Evolutionary conservation across 2,113 vertebrate genomes (phyloP).

Genomic region (Clarias gariepinus): DNA sequence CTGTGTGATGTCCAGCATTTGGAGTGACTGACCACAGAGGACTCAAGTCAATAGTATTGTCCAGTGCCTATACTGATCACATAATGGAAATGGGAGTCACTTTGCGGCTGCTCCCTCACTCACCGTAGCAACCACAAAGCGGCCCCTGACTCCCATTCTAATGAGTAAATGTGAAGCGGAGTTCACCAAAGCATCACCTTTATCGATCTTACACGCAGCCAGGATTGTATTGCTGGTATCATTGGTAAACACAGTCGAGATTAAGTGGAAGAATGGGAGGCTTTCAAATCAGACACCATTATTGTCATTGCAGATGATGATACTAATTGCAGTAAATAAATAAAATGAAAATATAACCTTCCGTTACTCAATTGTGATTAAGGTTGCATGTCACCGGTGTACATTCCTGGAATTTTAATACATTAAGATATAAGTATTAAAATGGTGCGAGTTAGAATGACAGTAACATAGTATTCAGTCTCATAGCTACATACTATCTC

Average conservation of each 20-base stretch:
- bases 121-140: slow-evolving; percentile 8
- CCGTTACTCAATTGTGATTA: slow-evolving; percentile 27
- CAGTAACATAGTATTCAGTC: not conserved
- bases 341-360: not conserved
- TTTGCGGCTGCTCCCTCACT: slow-evolving; percentile 8
- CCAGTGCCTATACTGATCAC: not conserved
- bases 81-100: slow-evolving; percentile 17
- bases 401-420: slow-evolving; percentile 35
- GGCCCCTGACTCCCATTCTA: slow-evolving; percentile 32
- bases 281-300: slow-evolving; percentile 14
- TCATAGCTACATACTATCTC: not conserved
- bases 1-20: too few species aligned
- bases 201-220: slow-evolving; percentile 22
- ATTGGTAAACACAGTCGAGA: not conserved
- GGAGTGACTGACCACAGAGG: not conserved
- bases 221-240: slow-evolving; percentile 2
- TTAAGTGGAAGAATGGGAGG: not conserved
- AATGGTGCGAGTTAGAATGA: not conserved
- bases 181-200: slow-evolving; percentile 16
- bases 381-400: slow-evolving; percentile 28
- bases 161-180: slow-evolving; percentile 28
- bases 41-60: slow-evolving; percentile 12
- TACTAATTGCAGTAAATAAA: slow-evolving; percentile 45
- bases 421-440: slow-evolving; percentile 36
- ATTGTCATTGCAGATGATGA: slow-evolving; percentile 28